Base-by-base conservation (phyloP, 1,140 invertebrate species). In the Aphelenchoides avenae region DNA sequence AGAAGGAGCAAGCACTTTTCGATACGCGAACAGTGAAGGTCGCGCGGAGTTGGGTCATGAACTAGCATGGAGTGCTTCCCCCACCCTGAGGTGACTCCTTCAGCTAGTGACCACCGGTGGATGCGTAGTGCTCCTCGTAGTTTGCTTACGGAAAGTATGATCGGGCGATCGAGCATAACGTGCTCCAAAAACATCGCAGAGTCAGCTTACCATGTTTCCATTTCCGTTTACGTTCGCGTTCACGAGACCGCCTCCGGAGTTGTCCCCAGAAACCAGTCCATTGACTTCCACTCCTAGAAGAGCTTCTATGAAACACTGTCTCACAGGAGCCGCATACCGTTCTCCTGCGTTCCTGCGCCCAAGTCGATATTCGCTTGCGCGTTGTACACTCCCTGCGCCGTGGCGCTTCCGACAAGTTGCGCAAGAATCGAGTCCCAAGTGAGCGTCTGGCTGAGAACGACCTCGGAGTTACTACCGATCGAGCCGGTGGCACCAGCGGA, bases 171-270 rank as follows among this genome's bases (percentile, higher is more conserved):
- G n/a, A n/a, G n/a, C n/a, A n/a, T n/a, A n/a, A n/a, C n/a, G n/a
- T n/a, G n/a, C n/a, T n/a, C n/a, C n/a, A n/a, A n/a, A n/a, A n/a
- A n/a, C n/a, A n/a, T n/a, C n/a, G n/a, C n/a, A n/a, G n/a, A n/a
- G n/a, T n/a, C n/a, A n/a, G 15, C 42, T 41, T 48, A 40, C 42
- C 27, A 64, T 48, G n/a, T 30, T 40, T 13, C 33, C 61, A 31
- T 61, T 61, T 20, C 61, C 60, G 47, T 55, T 55, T 6, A 55
- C 61, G 29, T 64, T 41, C 13, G 60, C 61, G 27, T 61, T 64
- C 5, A 64, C 61, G 24, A 61, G 30, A 7, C 61, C 61, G 24
- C 60, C 61, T 11, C 47, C 44, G 9, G 15, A 26, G n/a, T 52
- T 66, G 13, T 49, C 44, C 29, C 61, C 61, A 5, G 60, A 64